Evolutionary conservation across 2,797 vertebrate species (phyloP), one percentile per base, ranked within the genome.

Genomic region (Alca torda): DNA sequence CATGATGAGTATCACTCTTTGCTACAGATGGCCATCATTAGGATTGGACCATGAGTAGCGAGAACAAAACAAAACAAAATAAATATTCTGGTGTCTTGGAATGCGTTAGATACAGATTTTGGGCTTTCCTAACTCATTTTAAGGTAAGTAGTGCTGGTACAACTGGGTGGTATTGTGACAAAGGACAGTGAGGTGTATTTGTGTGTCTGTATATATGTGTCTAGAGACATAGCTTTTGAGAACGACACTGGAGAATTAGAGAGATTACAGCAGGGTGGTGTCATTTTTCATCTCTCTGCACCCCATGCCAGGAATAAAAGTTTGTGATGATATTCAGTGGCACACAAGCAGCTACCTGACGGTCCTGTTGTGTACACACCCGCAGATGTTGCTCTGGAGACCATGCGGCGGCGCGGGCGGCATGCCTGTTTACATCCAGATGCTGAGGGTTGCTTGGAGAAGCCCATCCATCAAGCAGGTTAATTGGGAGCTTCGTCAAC

Each of bases 301-400:
- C n/a, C 50, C 68, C 8, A 23, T 91, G 95, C 96, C 92, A 96
- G 89, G 78, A 93, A 89, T 82, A 89, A 96, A 94, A 95, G 39
- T 74, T 61, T 93, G 88, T 91, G 84, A 74, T 79, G 87, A 83
- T 94, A 85, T 92, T 97, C 68, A 75, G 87, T 53, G 90, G 67
- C 43, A 73, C 48, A 79, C 73, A 93, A 77, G 70, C 83, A 96
- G 91, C 91, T 92, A 96, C 90, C 94, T 97, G 96, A 94, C 18
- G 20, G 92, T 81, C 90, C 76, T 95, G 97, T 97, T 97, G 94
- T 95, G 91, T 94, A 95, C 72, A 95, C 94, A 96, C 23, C 8
- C 1, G 0, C 1, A 11, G 50, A 61, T 45, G 87, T 96, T 97
- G 95, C 82, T 86, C 51, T 87, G 95, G 93, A 96, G 74, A 96